phyloP scores from a whole-genome alignment of 2,113 vertebrate genomes.

The Neolamprologus cancellatus region DNA sequence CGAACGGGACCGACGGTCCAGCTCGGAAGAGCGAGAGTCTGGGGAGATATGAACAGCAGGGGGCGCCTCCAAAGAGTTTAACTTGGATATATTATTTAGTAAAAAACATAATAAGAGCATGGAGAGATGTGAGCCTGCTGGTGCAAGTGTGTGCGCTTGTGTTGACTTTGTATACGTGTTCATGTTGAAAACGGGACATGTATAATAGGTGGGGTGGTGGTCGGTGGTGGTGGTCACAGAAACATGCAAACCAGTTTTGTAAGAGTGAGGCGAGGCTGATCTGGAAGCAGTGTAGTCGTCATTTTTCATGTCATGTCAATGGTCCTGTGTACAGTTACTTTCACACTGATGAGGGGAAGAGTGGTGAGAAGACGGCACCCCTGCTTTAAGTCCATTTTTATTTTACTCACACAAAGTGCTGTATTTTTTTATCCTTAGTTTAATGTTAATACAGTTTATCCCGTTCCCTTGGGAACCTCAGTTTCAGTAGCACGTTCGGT shows the following conservation, averaged over 20 bases:
- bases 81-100: constrained; percentile 36
- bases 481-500: not conserved
- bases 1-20: constrained; percentile 70
- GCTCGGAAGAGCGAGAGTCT: constrained; percentile 74
- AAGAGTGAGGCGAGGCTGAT: not conserved
- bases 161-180: constrained; percentile 16
- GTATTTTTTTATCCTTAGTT: constrained; percentile 24
- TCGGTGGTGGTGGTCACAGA: not conserved
- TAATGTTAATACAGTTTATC: constrained; percentile 3
- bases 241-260: constrained; percentile 29
- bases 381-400: constrained; percentile 22
- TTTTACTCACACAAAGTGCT: constrained; percentile 43
- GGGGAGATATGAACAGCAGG: constrained; percentile 67
- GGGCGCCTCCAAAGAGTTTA: not conserved
- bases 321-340: constrained; percentile 13
- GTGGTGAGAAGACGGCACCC: not conserved
- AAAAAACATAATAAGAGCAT: constrained; percentile 9
- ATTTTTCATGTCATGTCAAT: constrained; percentile 10
- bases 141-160: constrained; percentile 1
- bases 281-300: not conserved
- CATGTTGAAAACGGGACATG: constrained; percentile 25
- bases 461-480: not conserved
- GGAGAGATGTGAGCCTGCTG: not conserved
- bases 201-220: not conserved
- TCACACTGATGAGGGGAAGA: not conserved